These are phyloP conservation scores for Drosophila mauritiana DNA, from an alignment of 1,140 invertebrate genomes.

Conservation along the genomic window DNA sequence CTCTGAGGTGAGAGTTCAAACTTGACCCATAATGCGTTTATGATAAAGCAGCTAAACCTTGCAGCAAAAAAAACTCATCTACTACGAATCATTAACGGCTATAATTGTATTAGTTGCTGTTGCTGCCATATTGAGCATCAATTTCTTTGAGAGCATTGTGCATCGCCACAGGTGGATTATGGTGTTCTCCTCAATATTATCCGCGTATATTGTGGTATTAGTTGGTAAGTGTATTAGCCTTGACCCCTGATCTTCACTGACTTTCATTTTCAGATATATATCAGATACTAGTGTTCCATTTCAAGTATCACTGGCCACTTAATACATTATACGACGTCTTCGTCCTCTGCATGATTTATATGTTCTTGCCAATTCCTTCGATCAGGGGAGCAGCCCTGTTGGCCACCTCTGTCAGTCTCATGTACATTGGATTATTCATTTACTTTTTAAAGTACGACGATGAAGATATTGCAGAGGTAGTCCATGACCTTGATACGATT, in stretches of 20 bases:
- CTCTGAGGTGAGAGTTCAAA: not conserved
- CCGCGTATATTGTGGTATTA: constrained; percentile 54
- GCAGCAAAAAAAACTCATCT: constrained; percentile 11
- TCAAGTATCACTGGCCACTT: constrained; percentile 67
- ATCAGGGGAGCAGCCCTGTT: constrained; percentile 88
- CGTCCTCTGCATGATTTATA: constrained; percentile 89
- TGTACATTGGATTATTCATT: constrained; percentile 87
- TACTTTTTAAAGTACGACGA: constrained; percentile 86
- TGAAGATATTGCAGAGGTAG: too few species aligned
- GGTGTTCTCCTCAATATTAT: constrained; percentile 84
- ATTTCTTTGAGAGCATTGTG: constrained; percentile 84
- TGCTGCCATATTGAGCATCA: constrained; percentile 79
- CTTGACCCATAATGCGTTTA: too few species aligned
- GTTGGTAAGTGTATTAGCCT: constrained; percentile 40
- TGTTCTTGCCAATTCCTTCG: constrained; percentile 90
- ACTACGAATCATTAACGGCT: constrained; percentile 24
- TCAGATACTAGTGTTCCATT: constrained; percentile 85
- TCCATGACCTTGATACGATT: constrained; percentile 26
- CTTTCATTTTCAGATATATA: constrained; percentile 84
- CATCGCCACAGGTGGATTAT: constrained; percentile 83
- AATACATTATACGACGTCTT: constrained; percentile 89
- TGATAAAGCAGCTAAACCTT: not conserved
- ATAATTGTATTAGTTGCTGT: constrained; percentile 67
- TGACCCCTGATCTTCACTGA: not conserved
- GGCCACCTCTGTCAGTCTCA: constrained; percentile 87